Percentiles rank a stretch among this genome's conserved stretches.
Conservation (phyloP, 2,888 invertebrate genomes). For the Peribatodes rhomboidaria region DNA sequence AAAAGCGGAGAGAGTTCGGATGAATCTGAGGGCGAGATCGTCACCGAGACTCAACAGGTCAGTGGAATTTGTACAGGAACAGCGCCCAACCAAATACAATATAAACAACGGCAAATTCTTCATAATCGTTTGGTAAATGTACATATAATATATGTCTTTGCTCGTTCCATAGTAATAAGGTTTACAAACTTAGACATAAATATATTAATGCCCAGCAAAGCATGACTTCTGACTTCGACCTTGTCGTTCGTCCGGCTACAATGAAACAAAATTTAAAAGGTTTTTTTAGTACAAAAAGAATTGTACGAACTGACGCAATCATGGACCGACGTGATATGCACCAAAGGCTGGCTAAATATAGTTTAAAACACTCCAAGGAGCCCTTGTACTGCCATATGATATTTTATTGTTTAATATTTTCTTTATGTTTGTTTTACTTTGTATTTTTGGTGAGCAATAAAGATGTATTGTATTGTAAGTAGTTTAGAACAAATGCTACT, state of each 20-base stretch:
- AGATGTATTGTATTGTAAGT: background rate
- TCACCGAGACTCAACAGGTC: slow-evolving; percentile 84
- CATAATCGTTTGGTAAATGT: too few species aligned
- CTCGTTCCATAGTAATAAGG: slow-evolving; percentile 2
- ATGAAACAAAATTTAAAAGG: slow-evolving; percentile 23
- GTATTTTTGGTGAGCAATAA: too few species aligned
- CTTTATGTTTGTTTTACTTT: too few species aligned
- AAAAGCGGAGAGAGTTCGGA: slow-evolving; percentile 82
- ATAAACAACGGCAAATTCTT: too few species aligned
- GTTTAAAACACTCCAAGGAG: too few species aligned
- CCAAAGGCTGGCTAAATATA: too few species aligned
- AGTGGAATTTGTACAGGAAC: slow-evolving; percentile 45
- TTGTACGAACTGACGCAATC: slow-evolving; percentile 10
- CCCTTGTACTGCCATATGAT: too few species aligned
- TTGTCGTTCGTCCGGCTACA: slow-evolving; percentile 18
- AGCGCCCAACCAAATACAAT: too few species aligned
- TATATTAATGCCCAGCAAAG: slow-evolving; percentile 17
- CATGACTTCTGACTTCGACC: slow-evolving; percentile 13
- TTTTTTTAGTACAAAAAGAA: slow-evolving; percentile 8
- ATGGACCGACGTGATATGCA: background rate
- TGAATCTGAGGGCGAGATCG: slow-evolving; percentile 81
- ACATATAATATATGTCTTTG: too few species aligned
- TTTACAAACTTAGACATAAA: background rate
- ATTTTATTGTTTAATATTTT: too few species aligned
- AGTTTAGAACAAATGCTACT: background rate